Evolutionary conservation across 2,113 vertebrate species (phyloP).

Genomic region (Phalacrocorax aristotelis): DNA sequence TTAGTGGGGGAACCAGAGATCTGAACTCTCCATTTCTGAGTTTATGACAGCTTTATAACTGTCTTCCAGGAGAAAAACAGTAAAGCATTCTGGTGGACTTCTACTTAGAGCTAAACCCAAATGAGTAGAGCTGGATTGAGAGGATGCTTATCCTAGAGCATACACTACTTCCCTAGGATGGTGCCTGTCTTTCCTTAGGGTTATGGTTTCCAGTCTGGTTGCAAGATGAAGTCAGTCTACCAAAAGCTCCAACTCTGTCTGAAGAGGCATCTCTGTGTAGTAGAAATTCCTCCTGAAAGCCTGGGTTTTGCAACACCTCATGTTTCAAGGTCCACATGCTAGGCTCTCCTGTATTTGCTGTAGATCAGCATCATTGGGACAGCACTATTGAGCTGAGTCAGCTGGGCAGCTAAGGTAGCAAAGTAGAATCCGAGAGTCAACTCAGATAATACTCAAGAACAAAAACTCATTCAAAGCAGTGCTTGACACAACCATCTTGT

Average conservation of each 20-base stretch:
- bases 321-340: neutral
- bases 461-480: neutral
- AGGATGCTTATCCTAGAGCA: neutral
- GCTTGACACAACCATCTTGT: neutral
- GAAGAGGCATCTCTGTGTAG: neutral
- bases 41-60: neutral
- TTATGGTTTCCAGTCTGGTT: neutral
- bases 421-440: neutral
- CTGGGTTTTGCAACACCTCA: neutral
- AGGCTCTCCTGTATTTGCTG: neutral
- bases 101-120: neutral
- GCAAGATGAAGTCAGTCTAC: neutral
- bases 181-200: neutral
- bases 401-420: neutral
- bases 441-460: neutral
- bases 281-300: neutral
- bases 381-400: neutral
- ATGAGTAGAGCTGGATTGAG: neutral
- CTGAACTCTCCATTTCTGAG: neutral
- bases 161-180: neutral
- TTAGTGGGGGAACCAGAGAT: neutral
- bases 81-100: neutral
- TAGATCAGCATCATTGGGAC: neutral
- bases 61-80: neutral
- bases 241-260: neutral